Evolutionary conservation across 1,140 invertebrate species (phyloP).

Genomic region (Drosophila burlai): DNA sequence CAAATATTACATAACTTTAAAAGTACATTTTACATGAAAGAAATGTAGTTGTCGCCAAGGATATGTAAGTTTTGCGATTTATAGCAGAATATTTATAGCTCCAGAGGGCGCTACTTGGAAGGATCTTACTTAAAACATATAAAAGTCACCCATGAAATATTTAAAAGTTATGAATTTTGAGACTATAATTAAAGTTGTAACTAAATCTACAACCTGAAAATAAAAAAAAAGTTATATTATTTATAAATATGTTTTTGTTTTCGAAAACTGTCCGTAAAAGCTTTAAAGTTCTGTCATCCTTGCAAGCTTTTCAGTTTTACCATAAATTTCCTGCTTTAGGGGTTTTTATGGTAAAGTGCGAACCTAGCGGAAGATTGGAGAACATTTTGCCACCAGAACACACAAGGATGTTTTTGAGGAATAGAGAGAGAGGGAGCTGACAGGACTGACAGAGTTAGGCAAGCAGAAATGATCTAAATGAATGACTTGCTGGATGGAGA

Average conservation of each 20-base stretch:
- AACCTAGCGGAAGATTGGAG: background rate
- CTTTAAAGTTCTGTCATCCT: background rate
- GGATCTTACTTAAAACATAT: no score
- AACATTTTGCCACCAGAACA: background rate
- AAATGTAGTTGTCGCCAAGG: background rate
- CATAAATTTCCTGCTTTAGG: background rate
- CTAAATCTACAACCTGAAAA: background rate
- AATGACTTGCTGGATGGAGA: constrained; percentile 39
- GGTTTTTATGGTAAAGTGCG: constrained; percentile 22
- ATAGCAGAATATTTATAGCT: background rate
- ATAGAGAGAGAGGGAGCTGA: background rate
- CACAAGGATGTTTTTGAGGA: background rate
- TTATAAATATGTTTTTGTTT: no score
- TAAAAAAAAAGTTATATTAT: no score
- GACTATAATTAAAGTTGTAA: background rate
- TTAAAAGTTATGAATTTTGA: background rate
- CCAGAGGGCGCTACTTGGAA: background rate
- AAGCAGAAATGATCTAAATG: constrained; percentile 58
- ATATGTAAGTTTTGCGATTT: background rate
- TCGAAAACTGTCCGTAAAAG: background rate
- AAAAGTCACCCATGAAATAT: no score
- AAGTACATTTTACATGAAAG: background rate
- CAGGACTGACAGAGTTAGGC: constrained; percentile 17
- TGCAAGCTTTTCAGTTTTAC: background rate
- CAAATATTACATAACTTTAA: background rate